These are phyloP conservation scores for Colaptes auratus DNA, from an alignment of 2,113 vertebrate genomes.

Conservation along the genomic window DNA sequence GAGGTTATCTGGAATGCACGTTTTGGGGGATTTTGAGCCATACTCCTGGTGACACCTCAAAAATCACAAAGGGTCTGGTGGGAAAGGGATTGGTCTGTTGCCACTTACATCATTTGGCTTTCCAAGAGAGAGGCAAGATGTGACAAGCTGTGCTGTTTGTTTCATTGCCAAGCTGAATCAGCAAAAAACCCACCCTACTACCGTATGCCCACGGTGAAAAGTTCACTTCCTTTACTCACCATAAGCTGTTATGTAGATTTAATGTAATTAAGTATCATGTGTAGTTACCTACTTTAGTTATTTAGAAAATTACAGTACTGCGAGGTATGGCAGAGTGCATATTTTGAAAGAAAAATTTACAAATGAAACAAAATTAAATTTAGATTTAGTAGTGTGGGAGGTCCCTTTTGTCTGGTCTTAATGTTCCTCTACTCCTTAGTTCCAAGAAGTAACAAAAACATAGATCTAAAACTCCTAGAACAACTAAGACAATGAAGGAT, in stretches of 20 bases:
- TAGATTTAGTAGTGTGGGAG: not conserved
- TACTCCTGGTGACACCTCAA: not conserved
- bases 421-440: not conserved
- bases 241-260: not conserved
- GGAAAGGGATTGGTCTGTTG: not conserved
- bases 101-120: not conserved
- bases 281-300: not conserved
- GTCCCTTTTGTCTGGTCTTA: not conserved
- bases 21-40: not conserved
- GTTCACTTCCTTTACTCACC: not conserved
- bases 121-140: not conserved
- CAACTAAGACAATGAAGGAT: not conserved
- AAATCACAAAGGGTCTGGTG: not conserved
- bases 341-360: not conserved
- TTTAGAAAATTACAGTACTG: not conserved
- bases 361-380: not conserved
- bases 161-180: not conserved
- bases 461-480: not conserved
- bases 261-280: not conserved
- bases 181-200: not conserved
- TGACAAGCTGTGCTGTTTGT: not conserved
- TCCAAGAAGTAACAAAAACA: not conserved
- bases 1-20: not conserved
- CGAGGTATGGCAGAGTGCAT: not conserved
- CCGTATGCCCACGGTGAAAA: not conserved